These are phyloP conservation scores for Therioaphis trifolii DNA, from an alignment of 2,888 invertebrate species.

Conservation along the genomic window DNA sequence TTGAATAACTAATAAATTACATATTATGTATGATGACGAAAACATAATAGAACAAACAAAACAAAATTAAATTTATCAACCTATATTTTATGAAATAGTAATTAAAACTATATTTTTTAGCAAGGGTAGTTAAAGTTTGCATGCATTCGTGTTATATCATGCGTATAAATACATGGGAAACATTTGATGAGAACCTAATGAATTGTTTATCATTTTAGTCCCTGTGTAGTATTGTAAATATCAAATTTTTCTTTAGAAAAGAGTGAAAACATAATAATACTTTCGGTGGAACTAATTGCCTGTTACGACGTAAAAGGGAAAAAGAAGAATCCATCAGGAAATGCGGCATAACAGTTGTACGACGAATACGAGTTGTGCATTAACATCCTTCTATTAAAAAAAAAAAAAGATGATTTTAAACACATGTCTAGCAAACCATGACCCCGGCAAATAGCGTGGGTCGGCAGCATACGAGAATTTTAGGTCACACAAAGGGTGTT, in stretches of 20 bases:
- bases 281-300: conserved; percentile 62
- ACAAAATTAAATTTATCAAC: not conserved
- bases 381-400: conserved; percentile 49
- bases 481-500: conserved; percentile 34
- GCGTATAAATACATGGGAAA: conserved; percentile 54
- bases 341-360: conserved; percentile 55
- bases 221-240: conserved; percentile 20
- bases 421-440: conserved; percentile 62
- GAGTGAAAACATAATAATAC: conserved; percentile 54
- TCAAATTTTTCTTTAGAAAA: conserved; percentile 32
- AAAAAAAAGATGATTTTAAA: conserved; percentile 52
- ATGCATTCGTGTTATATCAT: conserved; percentile 7
- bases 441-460: conserved; percentile 42
- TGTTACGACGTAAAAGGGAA: conserved; percentile 43
- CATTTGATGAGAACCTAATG: conserved; percentile 34
- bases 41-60: not conserved
- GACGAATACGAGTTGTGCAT: conserved; percentile 39
- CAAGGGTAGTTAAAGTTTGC: not conserved
- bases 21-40: not conserved
- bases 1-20: not conserved
- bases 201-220: conserved; percentile 56
- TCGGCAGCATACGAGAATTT: conserved; percentile 1
- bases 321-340: conserved; percentile 52
- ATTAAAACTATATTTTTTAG: conserved; percentile 26
- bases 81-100: conserved; percentile 19